A percentile compares a stretch with the other conserved stretches of the same genome.
These are phyloP conservation scores for Ormyrus nitidulus DNA, from an alignment of 2,888 invertebrate genomes.

Conservation along the genomic window DNA sequence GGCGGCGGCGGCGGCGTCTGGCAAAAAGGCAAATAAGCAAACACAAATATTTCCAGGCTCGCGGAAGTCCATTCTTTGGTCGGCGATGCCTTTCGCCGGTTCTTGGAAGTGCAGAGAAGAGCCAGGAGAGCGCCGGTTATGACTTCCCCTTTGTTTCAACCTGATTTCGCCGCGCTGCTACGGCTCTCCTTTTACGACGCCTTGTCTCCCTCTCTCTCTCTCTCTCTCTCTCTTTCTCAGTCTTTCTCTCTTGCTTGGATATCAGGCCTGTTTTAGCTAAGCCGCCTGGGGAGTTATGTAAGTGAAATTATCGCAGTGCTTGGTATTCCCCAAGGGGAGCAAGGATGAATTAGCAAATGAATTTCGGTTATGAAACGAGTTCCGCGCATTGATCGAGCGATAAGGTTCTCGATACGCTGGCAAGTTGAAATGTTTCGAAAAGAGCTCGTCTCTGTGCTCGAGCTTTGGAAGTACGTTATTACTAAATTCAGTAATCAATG, in stretches of 20 bases:
- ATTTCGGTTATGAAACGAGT: too few species aligned
- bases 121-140: conserved; percentile 47
- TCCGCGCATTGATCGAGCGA: too few species aligned
- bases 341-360: too few species aligned
- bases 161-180: conserved; percentile 31
- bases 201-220: not conserved
- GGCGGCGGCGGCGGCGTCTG: not conserved
- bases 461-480: too few species aligned
- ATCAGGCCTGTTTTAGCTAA: not conserved
- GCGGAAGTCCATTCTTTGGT: conserved; percentile 51
- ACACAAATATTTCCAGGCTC: conserved; percentile 51
- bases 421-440: too few species aligned
- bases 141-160: conserved; percentile 56
- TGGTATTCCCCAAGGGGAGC: too few species aligned
- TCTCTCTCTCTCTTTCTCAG: not conserved
- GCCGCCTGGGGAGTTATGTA: too few species aligned
- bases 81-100: conserved; percentile 35
- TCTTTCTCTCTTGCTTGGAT: not conserved
- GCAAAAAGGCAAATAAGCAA: conserved; percentile 42
- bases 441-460: too few species aligned
- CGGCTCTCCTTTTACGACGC: conserved; percentile 25
- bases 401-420: too few species aligned
- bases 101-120: conserved; percentile 39
- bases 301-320: too few species aligned
- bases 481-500: too few species aligned